phyloP scores from a whole-genome alignment of 2,113 vertebrate genomes.

The Bujurquina vittata region DNA sequence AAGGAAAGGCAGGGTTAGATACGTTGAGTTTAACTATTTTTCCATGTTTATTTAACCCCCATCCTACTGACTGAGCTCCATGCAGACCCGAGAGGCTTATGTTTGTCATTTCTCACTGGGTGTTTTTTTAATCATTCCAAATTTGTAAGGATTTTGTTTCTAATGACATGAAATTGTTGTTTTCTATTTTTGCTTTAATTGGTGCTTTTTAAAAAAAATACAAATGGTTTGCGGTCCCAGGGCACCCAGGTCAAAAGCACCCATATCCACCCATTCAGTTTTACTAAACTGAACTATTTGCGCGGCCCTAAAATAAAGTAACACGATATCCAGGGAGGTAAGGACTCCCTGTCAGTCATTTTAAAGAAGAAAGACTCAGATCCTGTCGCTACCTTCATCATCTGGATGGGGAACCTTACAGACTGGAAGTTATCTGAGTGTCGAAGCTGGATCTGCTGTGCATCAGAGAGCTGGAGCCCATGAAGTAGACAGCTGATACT shows the following conservation, averaged over 20 bases:
- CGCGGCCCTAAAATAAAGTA: background rate
- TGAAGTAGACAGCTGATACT: background rate
- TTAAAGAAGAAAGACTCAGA: background rate
- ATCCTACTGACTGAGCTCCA: background rate
- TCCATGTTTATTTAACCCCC: background rate
- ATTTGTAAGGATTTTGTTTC: too few relatives aligned
- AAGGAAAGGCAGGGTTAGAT: background rate
- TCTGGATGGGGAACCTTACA: background rate
- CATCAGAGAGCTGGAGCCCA: background rate
- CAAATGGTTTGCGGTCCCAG: background rate
- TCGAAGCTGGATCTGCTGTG: background rate
- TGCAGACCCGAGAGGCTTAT: background rate
- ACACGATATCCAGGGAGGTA: fast-evolving
- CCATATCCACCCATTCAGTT: background rate
- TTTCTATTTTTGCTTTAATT: background rate
- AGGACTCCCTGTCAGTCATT: fast-evolving
- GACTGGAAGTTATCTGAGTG: too few relatives aligned
- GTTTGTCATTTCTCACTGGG: fast-evolving
- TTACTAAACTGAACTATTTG: background rate
- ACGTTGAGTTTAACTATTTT: background rate
- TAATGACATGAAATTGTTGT: background rate
- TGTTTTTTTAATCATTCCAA: background rate
- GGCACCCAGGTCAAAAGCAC: background rate
- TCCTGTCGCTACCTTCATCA: fast-evolving
- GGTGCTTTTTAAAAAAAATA: background rate